Evolutionary conservation across 2,113 vertebrate genomes (phyloP).

Genomic region (Arizona elegans): DNA sequence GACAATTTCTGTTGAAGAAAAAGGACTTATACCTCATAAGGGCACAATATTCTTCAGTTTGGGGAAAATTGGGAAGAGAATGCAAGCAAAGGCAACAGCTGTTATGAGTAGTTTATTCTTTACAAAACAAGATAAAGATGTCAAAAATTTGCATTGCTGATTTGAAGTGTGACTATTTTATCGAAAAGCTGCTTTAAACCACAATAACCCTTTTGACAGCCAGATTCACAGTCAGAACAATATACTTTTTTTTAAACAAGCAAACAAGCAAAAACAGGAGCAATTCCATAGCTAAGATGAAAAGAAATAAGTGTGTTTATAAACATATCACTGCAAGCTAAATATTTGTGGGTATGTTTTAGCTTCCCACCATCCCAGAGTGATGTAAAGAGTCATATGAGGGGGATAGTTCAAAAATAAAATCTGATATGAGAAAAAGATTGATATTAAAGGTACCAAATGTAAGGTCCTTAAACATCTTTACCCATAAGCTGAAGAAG

Average conservation of each 20-base stretch:
- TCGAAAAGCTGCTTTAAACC: neutral
- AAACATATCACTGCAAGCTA: neutral
- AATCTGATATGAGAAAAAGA: neutral
- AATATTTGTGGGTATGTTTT: neutral
- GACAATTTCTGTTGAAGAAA: neutral
- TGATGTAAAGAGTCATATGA: no score
- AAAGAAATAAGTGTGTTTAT: neutral
- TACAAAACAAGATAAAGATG: neutral
- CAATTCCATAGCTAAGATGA: neutral
- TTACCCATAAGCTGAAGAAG: no score
- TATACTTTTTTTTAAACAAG: neutral
- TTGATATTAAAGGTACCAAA: no score
- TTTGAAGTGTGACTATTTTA: neutral
- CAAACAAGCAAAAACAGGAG: neutral
- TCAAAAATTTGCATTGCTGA: neutral
- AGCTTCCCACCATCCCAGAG: neutral
- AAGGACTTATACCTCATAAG: neutral
- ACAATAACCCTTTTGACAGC: neutral
- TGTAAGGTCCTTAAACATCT: neutral
- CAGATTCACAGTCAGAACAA: neutral
- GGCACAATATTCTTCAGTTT: neutral
- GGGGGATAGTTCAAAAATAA: neutral
- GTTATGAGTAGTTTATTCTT: neutral
- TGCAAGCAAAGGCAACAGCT: neutral
- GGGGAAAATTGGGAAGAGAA: neutral